Evolutionary conservation across 1,140 invertebrate genomes (phyloP).

Genomic region (Hylaeus volcanicus): DNA sequence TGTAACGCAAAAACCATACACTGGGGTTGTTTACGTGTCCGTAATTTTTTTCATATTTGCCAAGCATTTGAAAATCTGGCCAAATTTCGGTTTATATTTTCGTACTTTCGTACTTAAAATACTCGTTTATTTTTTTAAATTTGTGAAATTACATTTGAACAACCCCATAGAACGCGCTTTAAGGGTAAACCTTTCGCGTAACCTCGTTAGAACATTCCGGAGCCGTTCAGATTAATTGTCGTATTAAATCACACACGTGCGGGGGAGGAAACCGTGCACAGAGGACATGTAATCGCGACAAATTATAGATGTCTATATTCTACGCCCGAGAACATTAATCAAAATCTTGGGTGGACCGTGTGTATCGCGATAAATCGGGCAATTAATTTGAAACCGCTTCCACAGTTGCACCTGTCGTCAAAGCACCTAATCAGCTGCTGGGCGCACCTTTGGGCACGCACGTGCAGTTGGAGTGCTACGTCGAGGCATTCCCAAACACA

Average conservation of each 20-base stretch:
- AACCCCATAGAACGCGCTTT: too few species aligned
- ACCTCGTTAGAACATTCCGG: too few species aligned
- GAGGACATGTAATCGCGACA: constrained; percentile 1
- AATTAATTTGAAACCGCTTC: constrained; percentile 50
- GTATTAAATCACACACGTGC: background rate
- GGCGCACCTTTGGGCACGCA: constrained; percentile 90
- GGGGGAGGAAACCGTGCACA: background rate
- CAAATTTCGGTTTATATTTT: too few species aligned
- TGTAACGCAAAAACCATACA: too few species aligned
- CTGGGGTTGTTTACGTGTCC: too few species aligned
- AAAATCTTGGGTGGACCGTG: constrained; percentile 8
- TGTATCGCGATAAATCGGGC: constrained; percentile 36
- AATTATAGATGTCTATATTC: constrained; percentile 11
- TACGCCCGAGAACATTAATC: constrained; percentile 9
- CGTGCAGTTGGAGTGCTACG: constrained; percentile 90
- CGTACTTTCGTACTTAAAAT: too few species aligned
- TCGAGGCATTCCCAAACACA: constrained; percentile 91
- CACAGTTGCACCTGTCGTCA: constrained; percentile 90
- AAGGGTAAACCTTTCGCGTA: too few species aligned
- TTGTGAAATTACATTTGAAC: too few species aligned
- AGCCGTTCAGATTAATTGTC: background rate
- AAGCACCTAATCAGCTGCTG: constrained; percentile 90
- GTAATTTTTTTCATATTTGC: too few species aligned
- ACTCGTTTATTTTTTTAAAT: too few species aligned
- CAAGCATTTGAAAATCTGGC: too few species aligned